These are phyloP conservation scores for Xestoiulus laeticollis DNA, from an alignment of 2,888 invertebrate genomes.

Conservation along the genomic window DNA sequence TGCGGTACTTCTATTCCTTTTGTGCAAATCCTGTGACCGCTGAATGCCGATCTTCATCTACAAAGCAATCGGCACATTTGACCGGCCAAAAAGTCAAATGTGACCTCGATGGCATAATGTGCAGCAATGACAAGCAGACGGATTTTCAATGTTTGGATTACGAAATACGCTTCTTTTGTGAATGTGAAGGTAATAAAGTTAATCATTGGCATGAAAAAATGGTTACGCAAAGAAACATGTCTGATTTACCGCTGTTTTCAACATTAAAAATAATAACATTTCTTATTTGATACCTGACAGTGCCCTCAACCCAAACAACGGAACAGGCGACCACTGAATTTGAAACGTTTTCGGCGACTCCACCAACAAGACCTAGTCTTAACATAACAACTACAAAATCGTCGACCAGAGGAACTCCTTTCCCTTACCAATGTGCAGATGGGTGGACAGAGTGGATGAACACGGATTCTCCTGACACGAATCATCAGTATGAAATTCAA, in stretches of 20 bases:
- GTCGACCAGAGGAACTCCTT: slow-evolving; percentile 53
- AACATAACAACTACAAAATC: slow-evolving; percentile 48
- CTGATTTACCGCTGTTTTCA: no score
- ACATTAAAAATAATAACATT: no score
- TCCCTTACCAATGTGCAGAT: slow-evolving; percentile 56
- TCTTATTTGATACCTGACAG: not conserved
- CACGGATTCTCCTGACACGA: slow-evolving; percentile 58
- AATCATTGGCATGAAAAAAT: no score
- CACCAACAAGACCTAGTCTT: slow-evolving; percentile 39
- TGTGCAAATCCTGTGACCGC: slow-evolving; percentile 58
- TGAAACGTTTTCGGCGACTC: not conserved
- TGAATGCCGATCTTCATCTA: slow-evolving; percentile 61
- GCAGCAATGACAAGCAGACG: slow-evolving; percentile 58
- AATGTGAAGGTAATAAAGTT: slow-evolving; percentile 56
- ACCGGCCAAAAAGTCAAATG: slow-evolving; percentile 59
- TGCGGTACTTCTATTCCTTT: slow-evolving; percentile 58
- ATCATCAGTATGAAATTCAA: slow-evolving; percentile 52
- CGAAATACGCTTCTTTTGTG: slow-evolving; percentile 60
- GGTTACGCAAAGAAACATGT: no score
- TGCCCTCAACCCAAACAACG: slow-evolving; percentile 6
- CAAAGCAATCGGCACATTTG: slow-evolving; percentile 58
- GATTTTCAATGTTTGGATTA: slow-evolving; percentile 59
- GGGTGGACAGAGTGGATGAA: slow-evolving; percentile 61
- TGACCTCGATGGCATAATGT: slow-evolving; percentile 55
- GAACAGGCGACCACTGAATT: not conserved